Evolutionary conservation across 1,140 invertebrate genomes (phyloP), one percentile per base, ranked within the genome.

Genomic region (Onthophagus taurus): DNA sequence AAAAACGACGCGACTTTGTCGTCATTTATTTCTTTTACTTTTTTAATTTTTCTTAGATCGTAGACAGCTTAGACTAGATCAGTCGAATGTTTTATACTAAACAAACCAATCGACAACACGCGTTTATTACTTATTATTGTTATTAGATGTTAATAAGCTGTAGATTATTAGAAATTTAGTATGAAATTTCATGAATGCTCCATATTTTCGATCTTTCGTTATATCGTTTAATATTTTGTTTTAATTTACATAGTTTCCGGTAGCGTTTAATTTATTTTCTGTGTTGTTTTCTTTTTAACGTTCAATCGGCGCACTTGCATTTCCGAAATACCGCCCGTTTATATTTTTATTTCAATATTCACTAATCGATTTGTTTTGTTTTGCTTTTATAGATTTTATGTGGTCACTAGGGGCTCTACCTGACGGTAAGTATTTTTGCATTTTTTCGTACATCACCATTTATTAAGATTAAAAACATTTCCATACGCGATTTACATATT

Each of bases 331-430:
- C n/a, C n/a, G n/a, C n/a, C n/a, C 23, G 23, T 26, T 26, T n/a
- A n/a, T 7, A 26, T 26, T 7, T 26, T 26, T 26, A 6, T 7
- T 7, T 6, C 6, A n/a, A 26, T n/a, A 7, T n/a, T 26, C 23
- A 26, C 23, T 26, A 26, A 26, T n/a, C 23, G 23, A n/a, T n/a
- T n/a, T 26, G n/a, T 7, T n/a, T 75, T 72, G 78, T 74, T 83
- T 78, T 77, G 73, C 76, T 73, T 76, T 85, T 83, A 72, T 86
- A 92, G 88, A 92, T 87, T 90, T 92, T 81, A 91, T 93, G 84
- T 93, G 89, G 89, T 90, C 89, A 72, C 80, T 93, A 80, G 89
- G 88, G 81, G 87, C 87, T 77, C 83, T 92, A 76, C 88, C 88
- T 74, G 89, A 93, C 77, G 88, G 89, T 91, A 78, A 85, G 85